phyloP scores from a whole-genome alignment of 2,797 vertebrate genomes.

The Sebastes hubbsi region DNA sequence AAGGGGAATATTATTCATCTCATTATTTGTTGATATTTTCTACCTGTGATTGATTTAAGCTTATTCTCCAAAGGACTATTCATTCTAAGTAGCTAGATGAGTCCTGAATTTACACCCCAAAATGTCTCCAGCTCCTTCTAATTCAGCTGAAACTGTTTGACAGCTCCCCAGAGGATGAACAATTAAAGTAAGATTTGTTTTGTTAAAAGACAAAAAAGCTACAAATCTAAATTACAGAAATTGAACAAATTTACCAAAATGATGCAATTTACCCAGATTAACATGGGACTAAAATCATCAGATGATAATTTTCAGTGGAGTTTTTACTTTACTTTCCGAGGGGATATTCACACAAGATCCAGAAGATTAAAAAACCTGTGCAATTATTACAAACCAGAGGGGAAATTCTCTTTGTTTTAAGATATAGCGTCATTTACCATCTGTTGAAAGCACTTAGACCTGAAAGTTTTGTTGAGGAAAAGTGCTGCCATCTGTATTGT shows the following conservation, averaged over 20 bases:
- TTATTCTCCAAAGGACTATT: neutral
- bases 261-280: neutral
- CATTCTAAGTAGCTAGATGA: neutral
- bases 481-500: neutral
- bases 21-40: neutral
- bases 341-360: neutral
- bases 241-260: neutral
- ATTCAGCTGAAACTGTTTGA: neutral
- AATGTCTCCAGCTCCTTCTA: neutral
- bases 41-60: neutral
- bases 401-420: neutral
- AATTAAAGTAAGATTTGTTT: neutral
- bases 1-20: neutral
- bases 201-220: neutral
- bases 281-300: neutral
- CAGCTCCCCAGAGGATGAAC: neutral
- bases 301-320: neutral
- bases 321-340: neutral
- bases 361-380: neutral
- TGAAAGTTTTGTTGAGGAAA: neutral
- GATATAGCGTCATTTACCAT: neutral
- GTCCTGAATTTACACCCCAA: neutral
- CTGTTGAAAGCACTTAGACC: constrained; percentile 18
- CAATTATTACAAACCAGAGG: neutral
- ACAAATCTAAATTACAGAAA: neutral